Conservation (phyloP, 2,797 vertebrate species). For the Thunnus albacares region DNA sequence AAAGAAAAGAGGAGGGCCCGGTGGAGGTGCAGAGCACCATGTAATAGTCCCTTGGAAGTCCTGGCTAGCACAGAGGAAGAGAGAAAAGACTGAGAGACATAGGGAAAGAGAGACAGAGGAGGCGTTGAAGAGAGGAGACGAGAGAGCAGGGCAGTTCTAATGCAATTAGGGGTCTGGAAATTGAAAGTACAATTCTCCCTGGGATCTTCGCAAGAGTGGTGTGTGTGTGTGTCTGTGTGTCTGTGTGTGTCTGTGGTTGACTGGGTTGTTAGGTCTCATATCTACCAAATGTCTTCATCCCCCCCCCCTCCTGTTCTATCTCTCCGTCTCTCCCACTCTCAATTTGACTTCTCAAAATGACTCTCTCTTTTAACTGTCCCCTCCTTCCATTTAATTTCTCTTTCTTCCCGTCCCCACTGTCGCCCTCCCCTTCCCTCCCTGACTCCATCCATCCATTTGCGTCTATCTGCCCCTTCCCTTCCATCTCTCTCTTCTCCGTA, state of each 20-base stretch:
- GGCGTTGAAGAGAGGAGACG: constrained; percentile 44
- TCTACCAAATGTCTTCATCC: constrained; percentile 74
- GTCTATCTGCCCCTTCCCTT: background rate
- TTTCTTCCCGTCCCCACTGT: background rate
- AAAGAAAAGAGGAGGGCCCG: constrained; percentile 43
- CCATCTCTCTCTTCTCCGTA: constrained; percentile 15
- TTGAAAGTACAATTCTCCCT: constrained; percentile 79
- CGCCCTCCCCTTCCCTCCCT: background rate
- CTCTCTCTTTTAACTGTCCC: constrained; percentile 38
- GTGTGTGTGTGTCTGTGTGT: constrained; percentile 36
- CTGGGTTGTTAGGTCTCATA: constrained; percentile 77
- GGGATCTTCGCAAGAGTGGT: constrained; percentile 65
- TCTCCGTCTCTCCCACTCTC: constrained; percentile 43
- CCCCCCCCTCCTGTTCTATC: constrained; percentile 45
- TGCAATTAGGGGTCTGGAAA: constrained; percentile 82
- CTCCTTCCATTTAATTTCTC: constrained; percentile 47
- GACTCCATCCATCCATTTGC: constrained; percentile 27
- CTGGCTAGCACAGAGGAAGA: constrained; percentile 52
- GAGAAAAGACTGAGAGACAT: constrained; percentile 51
- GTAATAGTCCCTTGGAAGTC: constrained; percentile 73
- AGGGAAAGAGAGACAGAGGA: constrained; percentile 18
- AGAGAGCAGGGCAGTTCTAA: constrained; percentile 77
- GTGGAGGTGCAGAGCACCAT: constrained; percentile 67
- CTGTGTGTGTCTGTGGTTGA: constrained; percentile 23
- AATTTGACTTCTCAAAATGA: constrained; percentile 51